Conservation (phyloP, 2,113 vertebrate species). For the Zootoca vivipara region DNA sequence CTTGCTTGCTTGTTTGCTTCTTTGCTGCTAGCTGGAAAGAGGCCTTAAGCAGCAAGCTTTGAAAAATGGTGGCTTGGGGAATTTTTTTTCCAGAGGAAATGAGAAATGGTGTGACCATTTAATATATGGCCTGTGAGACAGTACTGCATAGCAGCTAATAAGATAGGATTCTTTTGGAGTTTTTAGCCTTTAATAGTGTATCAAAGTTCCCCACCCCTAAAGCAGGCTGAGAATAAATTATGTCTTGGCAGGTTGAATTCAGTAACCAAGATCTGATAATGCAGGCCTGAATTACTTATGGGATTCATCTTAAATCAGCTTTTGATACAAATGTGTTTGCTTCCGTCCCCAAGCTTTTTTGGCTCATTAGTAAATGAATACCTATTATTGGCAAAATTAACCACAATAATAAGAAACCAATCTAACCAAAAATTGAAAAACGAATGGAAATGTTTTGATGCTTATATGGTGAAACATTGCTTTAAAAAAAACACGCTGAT, state of each 20-base stretch:
- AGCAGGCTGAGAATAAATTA: conserved; percentile 47
- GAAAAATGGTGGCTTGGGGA: conserved; percentile 10
- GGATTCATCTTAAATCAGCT: conserved; percentile 35
- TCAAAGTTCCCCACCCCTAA: background rate
- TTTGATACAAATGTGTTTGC: conserved; percentile 40
- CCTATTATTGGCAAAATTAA: too few species aligned
- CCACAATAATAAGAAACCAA: too few species aligned
- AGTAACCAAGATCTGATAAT: conserved; percentile 42
- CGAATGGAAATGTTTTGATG: too few species aligned
- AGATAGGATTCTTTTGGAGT: background rate
- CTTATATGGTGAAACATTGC: too few species aligned
- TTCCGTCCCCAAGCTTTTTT: conserved; percentile 31
- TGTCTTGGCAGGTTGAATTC: conserved; percentile 49
- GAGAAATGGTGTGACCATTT: conserved; percentile 40
- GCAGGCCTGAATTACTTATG: conserved; percentile 35
- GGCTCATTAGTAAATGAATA: too few species aligned
- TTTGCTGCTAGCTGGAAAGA: conserved; percentile 1
- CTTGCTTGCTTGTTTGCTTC: too few species aligned
- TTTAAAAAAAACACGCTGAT: too few species aligned
- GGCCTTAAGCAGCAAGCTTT: conserved; percentile 5
- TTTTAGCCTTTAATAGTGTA: background rate
- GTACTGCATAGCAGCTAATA: background rate
- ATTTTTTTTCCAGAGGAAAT: conserved; percentile 53
- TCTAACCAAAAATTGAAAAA: too few species aligned
- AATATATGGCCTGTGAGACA: conserved; percentile 13